Evolutionary conservation across 2,797 vertebrate species (phyloP).

Genomic region (Neomorphus geoffroyi): DNA sequence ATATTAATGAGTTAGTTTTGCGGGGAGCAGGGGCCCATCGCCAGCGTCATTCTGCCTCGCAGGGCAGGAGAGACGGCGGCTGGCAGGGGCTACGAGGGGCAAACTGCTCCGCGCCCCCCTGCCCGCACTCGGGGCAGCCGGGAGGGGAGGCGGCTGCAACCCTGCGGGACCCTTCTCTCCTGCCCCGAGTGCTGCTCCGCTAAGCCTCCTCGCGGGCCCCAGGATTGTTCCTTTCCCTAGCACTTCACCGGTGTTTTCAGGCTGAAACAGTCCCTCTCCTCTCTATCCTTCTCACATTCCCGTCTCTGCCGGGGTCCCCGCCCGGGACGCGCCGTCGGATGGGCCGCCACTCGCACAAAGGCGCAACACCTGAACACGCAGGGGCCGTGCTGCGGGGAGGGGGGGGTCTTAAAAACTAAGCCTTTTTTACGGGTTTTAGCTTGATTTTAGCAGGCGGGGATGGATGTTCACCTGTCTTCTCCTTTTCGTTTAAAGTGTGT

Average conservation of each 20-base stretch:
- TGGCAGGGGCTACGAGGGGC: background rate
- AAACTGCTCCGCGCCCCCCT: background rate
- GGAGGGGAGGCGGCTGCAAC: background rate
- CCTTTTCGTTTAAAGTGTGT: background rate
- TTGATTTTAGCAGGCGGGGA: background rate
- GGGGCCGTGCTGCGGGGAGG: accelerated
- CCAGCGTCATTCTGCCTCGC: background rate
- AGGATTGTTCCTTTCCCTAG: background rate
- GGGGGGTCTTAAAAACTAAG: background rate
- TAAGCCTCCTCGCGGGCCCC: background rate
- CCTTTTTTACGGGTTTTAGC: background rate
- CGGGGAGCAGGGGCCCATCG: conserved; percentile 3
- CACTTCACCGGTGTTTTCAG: background rate
- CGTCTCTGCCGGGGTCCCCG: background rate
- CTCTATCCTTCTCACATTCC: background rate
- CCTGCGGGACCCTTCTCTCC: background rate
- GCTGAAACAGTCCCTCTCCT: background rate
- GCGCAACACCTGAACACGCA: background rate
- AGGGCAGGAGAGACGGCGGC: background rate
- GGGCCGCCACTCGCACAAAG: background rate
- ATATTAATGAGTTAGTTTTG: conserved; percentile 62
- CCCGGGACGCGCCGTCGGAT: background rate
- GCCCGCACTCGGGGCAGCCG: background rate
- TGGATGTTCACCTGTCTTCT: background rate
- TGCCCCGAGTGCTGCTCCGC: background rate